Base-by-base conservation (phyloP, 1,140 invertebrate genomes). In the Ostrea denselamellosa region DNA sequence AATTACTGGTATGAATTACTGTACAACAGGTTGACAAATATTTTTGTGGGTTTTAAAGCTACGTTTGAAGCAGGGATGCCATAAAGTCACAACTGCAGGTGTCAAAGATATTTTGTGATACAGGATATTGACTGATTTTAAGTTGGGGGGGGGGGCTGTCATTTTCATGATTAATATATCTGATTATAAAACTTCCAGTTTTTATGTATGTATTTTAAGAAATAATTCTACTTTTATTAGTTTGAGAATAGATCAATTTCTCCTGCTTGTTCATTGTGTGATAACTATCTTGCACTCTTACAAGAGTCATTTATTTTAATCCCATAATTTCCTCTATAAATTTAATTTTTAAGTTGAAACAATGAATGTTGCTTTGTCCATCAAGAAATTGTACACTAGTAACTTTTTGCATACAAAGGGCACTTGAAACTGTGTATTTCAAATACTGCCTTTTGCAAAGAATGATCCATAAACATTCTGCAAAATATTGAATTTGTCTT, bases 401-500 rank as follows among this genome's bases (percentile, higher is more conserved):
- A 22, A 9, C 28, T 28, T 25, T 77, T 25, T 25, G 34, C 28
- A 77, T 25, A 77, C 68, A 77, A 34, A 12, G 8, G 22, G 3
- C 12, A 12, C 65, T 77, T 34, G 12, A n/a, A 19, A 34, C 25
- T 77, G 68, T 77, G 34, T 77, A 77, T 8, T 28, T 17, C 14
- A 12, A 9, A 34, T 28, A 12, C 14, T 62, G 58, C 58, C 58
- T n/a, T 7, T 62, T 62, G 14, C 5, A 19, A 62, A 7, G 68
- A 77, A 77, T 77, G 25, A 25, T 77, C 25, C 8, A 34, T 77
- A 77, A 28, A 77, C 68, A 77, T 77, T 77, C 68, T 5, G 28
- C 68, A 25, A 44, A 34, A 77, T 77, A 77, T 77, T 77, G 68
- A 77, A 77, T 77, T 22, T 77, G 25, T 77, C 68, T 77, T 77